Evolutionary conservation across 2,113 vertebrate species (phyloP).

Genomic region (Rhinopomastus cyanomelas): DNA sequence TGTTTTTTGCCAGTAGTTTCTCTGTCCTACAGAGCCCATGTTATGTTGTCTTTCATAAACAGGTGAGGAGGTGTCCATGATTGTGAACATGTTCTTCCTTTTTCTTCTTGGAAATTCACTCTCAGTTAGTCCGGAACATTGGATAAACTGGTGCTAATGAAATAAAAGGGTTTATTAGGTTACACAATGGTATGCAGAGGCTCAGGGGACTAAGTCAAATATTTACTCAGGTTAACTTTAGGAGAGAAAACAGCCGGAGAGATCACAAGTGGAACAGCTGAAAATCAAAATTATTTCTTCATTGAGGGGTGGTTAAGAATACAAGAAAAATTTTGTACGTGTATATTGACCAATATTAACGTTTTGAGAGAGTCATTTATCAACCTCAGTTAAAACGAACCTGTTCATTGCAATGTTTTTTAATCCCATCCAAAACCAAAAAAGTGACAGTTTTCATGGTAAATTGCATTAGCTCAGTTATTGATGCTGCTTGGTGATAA

Average conservation of each 20-base stretch:
- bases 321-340: neutral
- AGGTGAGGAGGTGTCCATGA: constrained; percentile 26
- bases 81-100: constrained; percentile 56
- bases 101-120: constrained; percentile 71
- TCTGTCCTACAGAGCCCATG: neutral
- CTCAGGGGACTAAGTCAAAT: constrained; percentile 31
- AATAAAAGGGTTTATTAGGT: constrained; percentile 60
- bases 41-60: neutral
- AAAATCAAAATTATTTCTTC: constrained; percentile 13
- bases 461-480: neutral
- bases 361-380: neutral
- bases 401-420: neutral
- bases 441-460: neutral
- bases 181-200: constrained; percentile 45
- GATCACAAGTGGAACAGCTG: neutral
- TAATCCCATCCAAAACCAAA: neutral
- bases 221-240: constrained; percentile 35
- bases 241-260: constrained; percentile 2
- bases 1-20: neutral
- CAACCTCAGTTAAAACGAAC: neutral
- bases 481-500: neutral
- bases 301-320: neutral
- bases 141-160: constrained; percentile 57
- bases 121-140: constrained; percentile 55
- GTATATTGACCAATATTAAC: neutral